Base-by-base conservation (phyloP, 2,797 vertebrate genomes). In the Strix occidentalis region DNA sequence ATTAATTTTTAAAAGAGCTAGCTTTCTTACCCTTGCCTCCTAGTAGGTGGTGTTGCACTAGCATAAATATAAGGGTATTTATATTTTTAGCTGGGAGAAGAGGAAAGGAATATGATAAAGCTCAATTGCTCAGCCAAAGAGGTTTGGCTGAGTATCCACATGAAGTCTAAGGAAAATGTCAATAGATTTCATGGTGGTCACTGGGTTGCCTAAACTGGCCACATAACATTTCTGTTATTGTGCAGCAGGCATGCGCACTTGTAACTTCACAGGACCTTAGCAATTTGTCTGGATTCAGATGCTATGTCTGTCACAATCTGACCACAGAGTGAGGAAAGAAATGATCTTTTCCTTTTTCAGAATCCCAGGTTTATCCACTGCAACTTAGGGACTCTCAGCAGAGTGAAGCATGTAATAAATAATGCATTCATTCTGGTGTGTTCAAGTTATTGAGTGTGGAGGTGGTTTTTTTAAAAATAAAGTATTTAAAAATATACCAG, bases 1-100 rank as follows among this genome's bases (percentile, higher is more conserved):
- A 97, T 97, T 97, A 96, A 96, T 94, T 97, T 96, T 97, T 94
- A 84, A 97, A 97, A 97, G 92, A 96, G 93, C 89, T 86, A 91
- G 87, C 94, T 96, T 97, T 97, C 89, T 97, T 97, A 91, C 76
- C 37, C 89, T 89, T 91, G 69, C 96, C 89, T 97, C 95, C 76
- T 96, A 37, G 94, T 97, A 92, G 96, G 94, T 97, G 95, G 94
- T 96, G 94, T 96, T 96, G 79, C 65, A 86, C 94, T 84, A 95
- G 71, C 76, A 90, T 86, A 97, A 96, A 96, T 95, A 95, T 65
- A 93, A 71, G 64, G 7, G 33, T 89, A 94, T 95, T 96, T 94
- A 78, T 91, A 92, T 89, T 96, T 95, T 91, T 78, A 92, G 69
- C 61, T 86, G 51, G 81, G 54, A 90, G 93, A 97, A 89, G 87